phyloP scores from a whole-genome alignment of 2,113 vertebrate species.

The Leptobrachium ailaonicum region DNA sequence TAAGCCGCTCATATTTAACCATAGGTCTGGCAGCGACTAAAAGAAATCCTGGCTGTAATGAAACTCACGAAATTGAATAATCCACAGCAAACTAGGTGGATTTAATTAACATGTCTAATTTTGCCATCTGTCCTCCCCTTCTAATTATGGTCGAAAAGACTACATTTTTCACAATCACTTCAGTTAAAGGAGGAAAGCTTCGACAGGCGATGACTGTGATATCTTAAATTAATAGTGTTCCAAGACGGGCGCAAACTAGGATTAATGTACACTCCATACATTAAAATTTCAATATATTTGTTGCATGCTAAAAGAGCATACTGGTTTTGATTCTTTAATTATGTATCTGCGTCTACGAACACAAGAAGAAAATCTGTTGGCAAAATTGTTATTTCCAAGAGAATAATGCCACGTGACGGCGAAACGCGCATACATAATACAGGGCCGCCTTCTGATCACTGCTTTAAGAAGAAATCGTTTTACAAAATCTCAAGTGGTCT shows the following conservation, averaged over 20 bases:
- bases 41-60: constrained; percentile 34
- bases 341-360: not conserved
- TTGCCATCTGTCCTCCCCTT: constrained; percentile 49
- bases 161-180: constrained; percentile 42
- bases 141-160: constrained; percentile 45
- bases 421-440: not conserved
- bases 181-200: constrained; percentile 8
- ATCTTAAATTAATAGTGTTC: constrained; percentile 2
- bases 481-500: too few species aligned
- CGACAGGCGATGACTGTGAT: not conserved
- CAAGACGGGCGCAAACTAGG: not conserved
- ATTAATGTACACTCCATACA: not conserved
- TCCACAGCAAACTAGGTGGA: constrained; percentile 48
- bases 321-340: not conserved
- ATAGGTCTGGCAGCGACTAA: constrained; percentile 10
- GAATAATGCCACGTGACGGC: not conserved
- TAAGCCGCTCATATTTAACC: constrained; percentile 7
- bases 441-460: not conserved
- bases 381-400: not conserved
- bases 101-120: constrained; percentile 52
- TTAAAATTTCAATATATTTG: not conserved
- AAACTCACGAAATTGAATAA: constrained; percentile 46
- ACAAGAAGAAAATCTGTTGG: not conserved
- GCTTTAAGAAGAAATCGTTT: not conserved
- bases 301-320: not conserved